phyloP scores from a whole-genome alignment of 2,888 invertebrate genomes.

The Rhamphomyia laevipes region DNA sequence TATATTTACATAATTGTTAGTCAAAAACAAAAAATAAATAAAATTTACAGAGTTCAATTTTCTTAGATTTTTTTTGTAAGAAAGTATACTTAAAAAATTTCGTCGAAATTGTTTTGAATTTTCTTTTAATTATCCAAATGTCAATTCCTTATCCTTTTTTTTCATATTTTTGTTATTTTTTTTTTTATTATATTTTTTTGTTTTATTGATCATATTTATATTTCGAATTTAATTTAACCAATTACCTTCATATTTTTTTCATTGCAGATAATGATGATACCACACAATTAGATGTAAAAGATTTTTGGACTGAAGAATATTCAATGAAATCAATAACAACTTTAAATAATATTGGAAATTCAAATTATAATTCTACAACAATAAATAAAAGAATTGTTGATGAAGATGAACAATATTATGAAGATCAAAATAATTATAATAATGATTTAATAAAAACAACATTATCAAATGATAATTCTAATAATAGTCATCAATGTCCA shows the following conservation, averaged over 20 bases:
- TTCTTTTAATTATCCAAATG: not conserved
- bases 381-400: not conserved
- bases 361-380: not conserved
- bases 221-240: not conserved
- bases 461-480: not conserved
- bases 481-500: conserved; percentile 37
- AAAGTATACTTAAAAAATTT: too few relatives aligned
- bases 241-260: not conserved
- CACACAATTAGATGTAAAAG: not conserved
- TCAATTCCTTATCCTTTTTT: not conserved
- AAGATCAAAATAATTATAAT: not conserved
- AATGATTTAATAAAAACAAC: not conserved
- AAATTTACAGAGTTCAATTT: too few relatives aligned
- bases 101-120: not conserved
- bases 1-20: too few relatives aligned
- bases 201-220: not conserved
- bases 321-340: conserved; percentile 32
- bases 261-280: not conserved
- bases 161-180: not conserved
- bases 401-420: conserved; percentile 6
- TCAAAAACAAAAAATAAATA: too few relatives aligned
- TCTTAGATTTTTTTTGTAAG: too few relatives aligned
- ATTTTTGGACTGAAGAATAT: not conserved
- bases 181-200: not conserved
- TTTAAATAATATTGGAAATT: conserved; percentile 25